Conservation (phyloP, 2,888 invertebrate genomes). For the Drosophila stalkeri region DNA sequence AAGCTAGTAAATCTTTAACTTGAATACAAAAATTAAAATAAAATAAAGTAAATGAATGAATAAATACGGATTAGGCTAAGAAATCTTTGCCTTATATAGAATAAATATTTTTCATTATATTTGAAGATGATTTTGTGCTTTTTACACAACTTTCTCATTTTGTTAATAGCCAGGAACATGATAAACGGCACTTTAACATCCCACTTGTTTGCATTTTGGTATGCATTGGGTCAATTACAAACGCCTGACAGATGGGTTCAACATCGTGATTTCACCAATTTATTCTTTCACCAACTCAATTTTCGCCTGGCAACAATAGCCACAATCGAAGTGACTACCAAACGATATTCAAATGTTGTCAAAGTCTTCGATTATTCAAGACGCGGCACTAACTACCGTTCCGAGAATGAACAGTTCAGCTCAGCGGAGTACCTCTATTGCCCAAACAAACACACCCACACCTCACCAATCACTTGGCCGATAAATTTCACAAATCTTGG, state of each 20-base stretch:
- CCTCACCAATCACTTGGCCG: constrained; percentile 76
- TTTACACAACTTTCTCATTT: constrained; percentile 21
- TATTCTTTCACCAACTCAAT: constrained; percentile 66
- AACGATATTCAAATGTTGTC: constrained; percentile 79
- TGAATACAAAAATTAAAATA: not conserved
- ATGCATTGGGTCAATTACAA: constrained; percentile 71
- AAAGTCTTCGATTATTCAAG: constrained; percentile 76
- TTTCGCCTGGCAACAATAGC: constrained; percentile 34
- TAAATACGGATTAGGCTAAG: too few relatives aligned
- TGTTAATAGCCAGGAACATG: constrained; percentile 20
- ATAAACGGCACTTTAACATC: constrained; percentile 40
- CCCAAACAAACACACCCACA: constrained; percentile 44
- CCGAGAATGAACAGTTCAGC: constrained; percentile 55
- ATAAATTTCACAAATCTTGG: constrained; percentile 83
- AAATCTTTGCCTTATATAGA: too few relatives aligned
- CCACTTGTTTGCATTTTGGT: constrained; percentile 42
- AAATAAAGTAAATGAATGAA: too few relatives aligned
- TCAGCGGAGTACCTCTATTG: constrained; percentile 12
- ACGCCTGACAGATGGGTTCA: constrained; percentile 75
- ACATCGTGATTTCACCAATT: constrained; percentile 72
- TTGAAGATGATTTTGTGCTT: too few relatives aligned
- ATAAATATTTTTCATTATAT: too few relatives aligned
- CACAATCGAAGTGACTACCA: constrained; percentile 42
- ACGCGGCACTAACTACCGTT: constrained; percentile 72
- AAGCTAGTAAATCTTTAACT: not conserved